Evolutionary conservation across 1,140 invertebrate species (phyloP), one percentile per base, ranked within the genome.

Genomic region (Bombus difficillimus): DNA sequence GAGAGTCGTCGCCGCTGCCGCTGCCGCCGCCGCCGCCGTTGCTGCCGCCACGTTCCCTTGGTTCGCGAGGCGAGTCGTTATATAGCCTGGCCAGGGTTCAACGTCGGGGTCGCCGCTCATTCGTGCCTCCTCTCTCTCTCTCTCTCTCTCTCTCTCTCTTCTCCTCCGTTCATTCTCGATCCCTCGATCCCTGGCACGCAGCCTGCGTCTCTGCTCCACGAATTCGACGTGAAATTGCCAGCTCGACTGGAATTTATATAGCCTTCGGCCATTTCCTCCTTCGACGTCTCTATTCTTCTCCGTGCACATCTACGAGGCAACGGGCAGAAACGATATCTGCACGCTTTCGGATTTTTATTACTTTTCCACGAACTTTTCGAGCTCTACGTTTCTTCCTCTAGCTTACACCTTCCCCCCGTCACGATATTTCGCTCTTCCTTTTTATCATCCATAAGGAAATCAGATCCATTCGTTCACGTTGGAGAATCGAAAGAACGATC

Each of bases 41-140:
- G 57, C 74, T n/a, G 8, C 57, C 37, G n/a, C 18, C 25, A 43
- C 59, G 59, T 57, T 81, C 59, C 59, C 39, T 77, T 62, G 71
- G 62, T 66, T 68, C 47, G 43, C 66, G 74, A 62, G 64, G 43
- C 84, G 62, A 71, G 47, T 81, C 79, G 74, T 75, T 75, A 43
- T 73, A 59, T 43, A 25, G 68, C 71, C 34, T 57, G 84, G 62
- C 8, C 66, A 28, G 78, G 78, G 71, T 87, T 89, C 88, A 85
- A 43, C 78, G 39, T 37, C 76, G 83, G 81, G 86, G 80, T 83
- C 75, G 86, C 68, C 59, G 39, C 57, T 69, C 66, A 47, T 80
- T 78, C 76, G 57, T 77, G 64, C 73, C 32, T 66, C 59, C 13
- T 39, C 72, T 57, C 68, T 47, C n/a, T 77, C 68, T 47, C n/a